Conservation (phyloP, 2,888 invertebrate genomes). For the Tetranychus piercei region DNA sequence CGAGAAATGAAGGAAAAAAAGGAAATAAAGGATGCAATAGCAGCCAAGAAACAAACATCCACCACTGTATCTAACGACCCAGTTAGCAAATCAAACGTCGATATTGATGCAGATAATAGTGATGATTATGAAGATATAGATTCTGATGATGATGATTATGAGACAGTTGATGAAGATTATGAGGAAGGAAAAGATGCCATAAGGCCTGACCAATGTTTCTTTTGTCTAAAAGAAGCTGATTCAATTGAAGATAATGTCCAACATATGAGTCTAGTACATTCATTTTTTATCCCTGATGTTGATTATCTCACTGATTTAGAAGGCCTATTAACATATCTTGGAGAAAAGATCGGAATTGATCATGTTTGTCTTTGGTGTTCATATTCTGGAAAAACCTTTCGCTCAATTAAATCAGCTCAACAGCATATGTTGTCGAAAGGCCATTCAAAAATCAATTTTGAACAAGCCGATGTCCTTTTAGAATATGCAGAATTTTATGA, state of each 20-base stretch:
- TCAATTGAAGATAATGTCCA: conserved; percentile 61
- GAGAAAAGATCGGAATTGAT: conserved; percentile 28
- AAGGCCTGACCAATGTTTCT: conserved; percentile 51
- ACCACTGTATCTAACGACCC: neutral
- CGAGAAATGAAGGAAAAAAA: conserved; percentile 31
- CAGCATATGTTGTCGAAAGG: conserved; percentile 85
- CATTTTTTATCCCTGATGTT: conserved; percentile 85
- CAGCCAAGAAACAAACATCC: neutral
- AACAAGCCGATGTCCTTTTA: conserved; percentile 52
- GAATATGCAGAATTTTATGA: conserved; percentile 91
- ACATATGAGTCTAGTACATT: conserved; percentile 79
- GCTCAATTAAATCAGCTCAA: conserved; percentile 55
- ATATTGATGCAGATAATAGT: conserved; percentile 46
- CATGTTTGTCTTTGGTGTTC: conserved; percentile 34
- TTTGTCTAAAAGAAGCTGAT: conserved; percentile 59
- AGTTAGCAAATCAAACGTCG: neutral
- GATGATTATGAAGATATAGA: conserved; percentile 41
- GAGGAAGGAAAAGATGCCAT: conserved; percentile 34
- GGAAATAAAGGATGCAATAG: neutral
- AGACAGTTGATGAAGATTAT: conserved; percentile 40
- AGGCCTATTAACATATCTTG: conserved; percentile 64
- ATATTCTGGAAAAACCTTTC: conserved; percentile 42
- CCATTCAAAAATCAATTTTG: conserved; percentile 80
- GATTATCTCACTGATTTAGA: conserved; percentile 70
- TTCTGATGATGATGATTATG: conserved; percentile 55